Percentiles rank a stretch among this genome's conserved stretches.
phyloP scores from a whole-genome alignment of 1,140 invertebrate genomes.

The Berghia stephanieae region DNA sequence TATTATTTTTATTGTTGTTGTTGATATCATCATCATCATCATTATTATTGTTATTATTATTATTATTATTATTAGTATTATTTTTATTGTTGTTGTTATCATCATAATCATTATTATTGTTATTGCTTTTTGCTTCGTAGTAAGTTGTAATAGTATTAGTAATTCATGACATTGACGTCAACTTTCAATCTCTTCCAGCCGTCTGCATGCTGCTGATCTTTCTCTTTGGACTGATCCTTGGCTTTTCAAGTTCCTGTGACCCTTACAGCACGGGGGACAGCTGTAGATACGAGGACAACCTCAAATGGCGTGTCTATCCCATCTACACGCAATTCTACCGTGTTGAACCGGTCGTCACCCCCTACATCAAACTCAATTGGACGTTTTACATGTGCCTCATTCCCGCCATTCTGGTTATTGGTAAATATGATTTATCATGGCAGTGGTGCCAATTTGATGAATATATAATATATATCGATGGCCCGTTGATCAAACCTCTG shows the following conservation, averaged over 20 bases:
- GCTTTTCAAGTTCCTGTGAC: neutral
- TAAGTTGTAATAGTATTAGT: neutral
- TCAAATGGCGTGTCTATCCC: constrained; percentile 14
- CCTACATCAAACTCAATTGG: constrained; percentile 19
- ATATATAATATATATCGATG: no score
- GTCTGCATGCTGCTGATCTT: neutral
- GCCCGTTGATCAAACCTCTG: no score
- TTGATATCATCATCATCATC: no score
- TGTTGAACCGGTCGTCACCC: constrained; percentile 12
- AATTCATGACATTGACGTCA: neutral
- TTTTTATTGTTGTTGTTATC: no score
- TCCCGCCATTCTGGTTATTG: neutral
- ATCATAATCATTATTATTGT: no score
- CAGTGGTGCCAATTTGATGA: no score
- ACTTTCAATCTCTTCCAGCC: neutral
- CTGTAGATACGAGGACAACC: constrained; percentile 23
- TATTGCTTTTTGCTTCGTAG: no score
- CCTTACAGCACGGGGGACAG: neutral
- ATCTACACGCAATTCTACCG: constrained; percentile 21
- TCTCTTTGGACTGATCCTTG: neutral
- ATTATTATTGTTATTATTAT: no score
- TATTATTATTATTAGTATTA: no score
- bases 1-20: no score
- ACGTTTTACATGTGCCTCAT: constrained; percentile 22
- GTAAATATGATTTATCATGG: no score